phyloP scores from a whole-genome alignment of 2,888 invertebrate genomes.

The Heliconius hortense region DNA sequence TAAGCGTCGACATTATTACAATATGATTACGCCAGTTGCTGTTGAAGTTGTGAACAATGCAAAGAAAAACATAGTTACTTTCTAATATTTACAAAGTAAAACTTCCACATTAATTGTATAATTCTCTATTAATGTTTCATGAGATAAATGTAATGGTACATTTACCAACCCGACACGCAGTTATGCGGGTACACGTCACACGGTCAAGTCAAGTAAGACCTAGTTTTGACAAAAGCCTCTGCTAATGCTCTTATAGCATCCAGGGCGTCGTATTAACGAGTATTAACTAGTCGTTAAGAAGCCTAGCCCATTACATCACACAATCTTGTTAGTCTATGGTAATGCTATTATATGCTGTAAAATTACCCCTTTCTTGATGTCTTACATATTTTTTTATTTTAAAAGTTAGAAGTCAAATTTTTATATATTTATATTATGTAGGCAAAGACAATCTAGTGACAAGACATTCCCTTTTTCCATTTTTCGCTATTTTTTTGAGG shows the following conservation, averaged over 20 bases:
- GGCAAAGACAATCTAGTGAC: background rate
- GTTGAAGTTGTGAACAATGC: background rate
- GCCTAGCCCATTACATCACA: constrained; percentile 65
- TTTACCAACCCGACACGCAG: background rate
- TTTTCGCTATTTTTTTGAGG: no score
- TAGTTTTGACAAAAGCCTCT: constrained; percentile 47
- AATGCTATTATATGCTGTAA: constrained; percentile 52
- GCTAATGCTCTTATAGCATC: constrained; percentile 71
- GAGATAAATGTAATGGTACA: background rate
- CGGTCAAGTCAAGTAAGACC: constrained; percentile 32
- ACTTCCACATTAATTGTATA: background rate
- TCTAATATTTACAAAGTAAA: background rate
- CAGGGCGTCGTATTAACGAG: constrained; percentile 71
- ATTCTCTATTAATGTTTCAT: background rate
- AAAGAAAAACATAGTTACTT: background rate
- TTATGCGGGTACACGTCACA: constrained; percentile 3
- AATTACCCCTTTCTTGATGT: constrained; percentile 38
- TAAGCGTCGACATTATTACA: background rate
- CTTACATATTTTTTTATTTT: constrained; percentile 31
- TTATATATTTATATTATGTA: no score
- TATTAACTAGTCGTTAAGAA: constrained; percentile 72
- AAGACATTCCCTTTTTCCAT: background rate
- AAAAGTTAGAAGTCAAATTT: background rate
- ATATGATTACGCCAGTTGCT: background rate
- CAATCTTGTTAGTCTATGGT: constrained; percentile 66